phyloP scores from a whole-genome alignment of 2,113 vertebrate genomes.

The Probosciger aterrimus region DNA sequence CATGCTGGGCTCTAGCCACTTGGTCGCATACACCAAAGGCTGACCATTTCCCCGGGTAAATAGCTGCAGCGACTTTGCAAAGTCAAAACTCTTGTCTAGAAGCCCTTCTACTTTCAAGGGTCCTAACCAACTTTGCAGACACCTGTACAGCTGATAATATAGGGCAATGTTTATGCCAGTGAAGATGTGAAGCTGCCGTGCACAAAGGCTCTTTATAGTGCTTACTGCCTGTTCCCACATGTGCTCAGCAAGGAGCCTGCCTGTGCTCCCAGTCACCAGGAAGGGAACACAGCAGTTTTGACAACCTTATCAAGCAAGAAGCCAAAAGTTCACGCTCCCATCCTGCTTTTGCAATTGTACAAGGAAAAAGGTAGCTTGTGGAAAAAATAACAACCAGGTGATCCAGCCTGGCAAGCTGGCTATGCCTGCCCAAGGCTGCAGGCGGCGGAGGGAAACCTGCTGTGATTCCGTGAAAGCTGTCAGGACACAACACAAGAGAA shows the following conservation, averaged over 20 bases:
- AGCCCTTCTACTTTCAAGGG: not conserved
- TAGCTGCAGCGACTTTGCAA: not conserved
- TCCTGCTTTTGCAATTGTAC: not conserved
- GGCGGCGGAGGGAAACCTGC: rapidly evolving
- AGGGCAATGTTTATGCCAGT: not conserved
- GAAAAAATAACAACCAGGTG: not conserved
- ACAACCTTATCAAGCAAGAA: not conserved
- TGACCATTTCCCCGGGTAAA: not conserved
- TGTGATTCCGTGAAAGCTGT: not conserved
- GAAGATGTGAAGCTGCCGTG: not conserved
- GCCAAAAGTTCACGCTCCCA: rapidly evolving
- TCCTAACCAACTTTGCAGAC: not conserved
- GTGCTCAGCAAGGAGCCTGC: not conserved
- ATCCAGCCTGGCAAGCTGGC: not conserved
- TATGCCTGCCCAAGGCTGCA: not conserved
- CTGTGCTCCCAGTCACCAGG: not conserved
- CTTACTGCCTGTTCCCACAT: not conserved
- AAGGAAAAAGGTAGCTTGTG: not conserved
- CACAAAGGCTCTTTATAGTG: not conserved
- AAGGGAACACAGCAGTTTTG: not conserved
- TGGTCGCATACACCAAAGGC: not conserved
- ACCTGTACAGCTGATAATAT: not conserved
- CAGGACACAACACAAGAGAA: not conserved
- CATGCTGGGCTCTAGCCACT: not conserved
- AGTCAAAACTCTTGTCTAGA: not conserved